A percentile compares a stretch with the other conserved stretches of the same genome.
Evolutionary conservation across 1,140 invertebrate species (phyloP).

Genomic region (Nilaparvata lugens): DNA sequence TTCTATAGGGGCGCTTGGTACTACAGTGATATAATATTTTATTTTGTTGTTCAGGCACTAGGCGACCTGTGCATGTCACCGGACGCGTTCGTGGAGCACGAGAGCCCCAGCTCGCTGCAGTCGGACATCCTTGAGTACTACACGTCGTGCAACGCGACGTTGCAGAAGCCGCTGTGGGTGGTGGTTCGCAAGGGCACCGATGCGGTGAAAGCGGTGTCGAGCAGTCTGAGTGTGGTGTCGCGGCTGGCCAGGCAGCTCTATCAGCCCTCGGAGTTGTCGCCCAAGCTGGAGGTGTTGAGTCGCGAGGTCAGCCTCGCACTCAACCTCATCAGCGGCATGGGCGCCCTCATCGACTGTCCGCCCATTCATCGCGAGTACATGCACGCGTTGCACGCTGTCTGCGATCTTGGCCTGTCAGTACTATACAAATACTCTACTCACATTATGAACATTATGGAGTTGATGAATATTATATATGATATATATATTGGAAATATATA

Average conservation of each 20-base stretch:
- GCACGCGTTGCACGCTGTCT: slow-evolving; percentile 61
- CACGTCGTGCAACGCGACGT: slow-evolving; percentile 65
- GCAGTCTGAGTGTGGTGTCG: slow-evolving; percentile 49
- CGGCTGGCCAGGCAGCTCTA: slow-evolving; percentile 52
- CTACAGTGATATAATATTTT: no score
- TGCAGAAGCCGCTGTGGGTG: slow-evolving; percentile 51
- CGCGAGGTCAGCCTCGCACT: slow-evolving; percentile 50
- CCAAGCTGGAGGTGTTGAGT: slow-evolving; percentile 57
- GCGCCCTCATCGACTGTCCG: slow-evolving; percentile 68
- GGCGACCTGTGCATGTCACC: slow-evolving; percentile 69
- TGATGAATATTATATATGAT: no score
- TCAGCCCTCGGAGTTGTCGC: slow-evolving; percentile 48
- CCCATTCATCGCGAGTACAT: slow-evolving; percentile 70
- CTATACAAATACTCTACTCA: slow-evolving; percentile 4
- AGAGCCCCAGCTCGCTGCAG: slow-evolving; percentile 30
- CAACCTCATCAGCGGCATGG: slow-evolving; percentile 42
- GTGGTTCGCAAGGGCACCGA: slow-evolving; percentile 58
- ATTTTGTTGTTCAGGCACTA: slow-evolving; percentile 41
- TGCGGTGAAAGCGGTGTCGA: slow-evolving; percentile 57
- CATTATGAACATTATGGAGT: no score
- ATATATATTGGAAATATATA: no score
- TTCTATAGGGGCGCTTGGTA: no score
- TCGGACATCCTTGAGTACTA: slow-evolving; percentile 67
- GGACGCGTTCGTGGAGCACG: slow-evolving; percentile 39
- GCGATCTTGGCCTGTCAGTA: slow-evolving; percentile 65